Conservation (phyloP, 2,888 invertebrate genomes). For the Pollenia labialis region DNA sequence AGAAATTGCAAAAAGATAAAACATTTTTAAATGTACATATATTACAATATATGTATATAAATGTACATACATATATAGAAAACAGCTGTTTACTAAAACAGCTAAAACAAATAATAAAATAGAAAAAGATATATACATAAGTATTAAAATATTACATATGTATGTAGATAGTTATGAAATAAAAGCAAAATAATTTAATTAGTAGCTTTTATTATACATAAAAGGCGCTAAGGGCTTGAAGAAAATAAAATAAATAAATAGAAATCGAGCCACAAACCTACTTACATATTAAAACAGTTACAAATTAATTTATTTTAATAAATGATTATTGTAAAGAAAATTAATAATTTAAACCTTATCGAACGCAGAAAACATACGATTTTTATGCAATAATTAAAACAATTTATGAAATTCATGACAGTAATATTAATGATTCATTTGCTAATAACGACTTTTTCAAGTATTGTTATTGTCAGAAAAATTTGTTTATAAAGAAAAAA, state of each 20-base stretch:
- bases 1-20: neutral
- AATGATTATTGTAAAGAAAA: neutral
- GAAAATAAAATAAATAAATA: neutral
- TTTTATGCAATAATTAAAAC: conserved; percentile 29
- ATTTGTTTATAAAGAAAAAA: neutral
- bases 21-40: neutral
- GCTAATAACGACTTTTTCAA: neutral
- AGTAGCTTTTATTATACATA: no score
- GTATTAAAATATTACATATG: no score
- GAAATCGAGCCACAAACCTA: neutral
- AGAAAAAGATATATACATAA: no score
- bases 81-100: conserved; percentile 35
- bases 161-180: neutral
- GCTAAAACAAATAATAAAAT: no score
- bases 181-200: neutral
- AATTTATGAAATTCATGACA: conserved; percentile 46
- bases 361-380: neutral
- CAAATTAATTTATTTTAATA: neutral
- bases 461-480: conserved; percentile 1
- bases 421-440: conserved; percentile 28
- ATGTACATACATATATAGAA: neutral
- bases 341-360: neutral
- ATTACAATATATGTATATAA: neutral
- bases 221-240: no score
- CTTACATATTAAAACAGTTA: neutral